Evolutionary conservation across 23 tunicate species (phyloP).

Genomic region (Styela plicata): DNA sequence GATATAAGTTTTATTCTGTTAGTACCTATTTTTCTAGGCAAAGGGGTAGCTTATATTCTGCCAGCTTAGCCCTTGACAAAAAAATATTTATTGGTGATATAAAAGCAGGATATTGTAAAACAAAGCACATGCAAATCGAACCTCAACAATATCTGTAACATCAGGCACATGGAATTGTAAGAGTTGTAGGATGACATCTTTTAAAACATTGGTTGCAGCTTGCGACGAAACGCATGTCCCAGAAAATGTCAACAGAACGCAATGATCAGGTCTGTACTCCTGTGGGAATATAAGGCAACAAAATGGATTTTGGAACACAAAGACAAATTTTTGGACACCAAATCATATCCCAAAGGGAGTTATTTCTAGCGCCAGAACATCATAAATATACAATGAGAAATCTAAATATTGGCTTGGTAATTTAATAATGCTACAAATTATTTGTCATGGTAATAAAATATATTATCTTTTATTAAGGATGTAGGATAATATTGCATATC

Average conservation of each 20-base stretch:
- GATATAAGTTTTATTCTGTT: too few relatives aligned
- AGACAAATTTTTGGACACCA: neutral
- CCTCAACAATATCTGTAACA: constrained; percentile 24
- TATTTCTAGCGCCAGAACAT: neutral
- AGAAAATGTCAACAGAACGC: constrained; percentile 2
- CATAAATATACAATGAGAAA: too few relatives aligned
- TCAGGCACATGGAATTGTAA: constrained; percentile 43
- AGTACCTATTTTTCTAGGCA: too few relatives aligned
- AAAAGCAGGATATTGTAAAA: too few relatives aligned
- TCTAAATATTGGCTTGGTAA: too few relatives aligned
- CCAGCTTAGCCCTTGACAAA: too few relatives aligned
- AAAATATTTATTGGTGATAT: too few relatives aligned
- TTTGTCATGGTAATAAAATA: too few relatives aligned
- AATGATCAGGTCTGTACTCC: constrained; percentile 22
- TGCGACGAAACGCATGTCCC: constrained; percentile 35
- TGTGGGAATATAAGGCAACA: neutral
- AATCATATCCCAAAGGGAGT: neutral
- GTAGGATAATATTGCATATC: too few relatives aligned
- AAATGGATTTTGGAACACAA: neutral
- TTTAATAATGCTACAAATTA: too few relatives aligned
- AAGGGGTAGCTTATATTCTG: too few relatives aligned
- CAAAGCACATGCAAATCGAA: neutral
- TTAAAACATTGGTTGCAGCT: constrained; percentile 23
- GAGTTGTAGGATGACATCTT: constrained; percentile 17
- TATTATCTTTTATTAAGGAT: too few relatives aligned